These are phyloP conservation scores for Cairina moschata DNA, from an alignment of 2,113 vertebrate species.

Conservation along the genomic window DNA sequence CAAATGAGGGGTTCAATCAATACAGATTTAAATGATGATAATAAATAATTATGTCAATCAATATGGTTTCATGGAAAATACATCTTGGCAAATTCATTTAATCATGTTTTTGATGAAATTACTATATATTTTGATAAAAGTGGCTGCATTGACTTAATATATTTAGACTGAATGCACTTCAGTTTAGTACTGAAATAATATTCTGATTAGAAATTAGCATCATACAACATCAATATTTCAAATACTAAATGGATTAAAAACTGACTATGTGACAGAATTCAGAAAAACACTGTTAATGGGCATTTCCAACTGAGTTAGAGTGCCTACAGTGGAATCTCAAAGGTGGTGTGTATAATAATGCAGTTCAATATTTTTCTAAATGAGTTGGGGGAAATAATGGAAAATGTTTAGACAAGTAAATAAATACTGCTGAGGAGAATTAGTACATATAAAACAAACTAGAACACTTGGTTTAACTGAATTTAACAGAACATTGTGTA, in stretches of 20 bases:
- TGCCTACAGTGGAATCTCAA: not conserved
- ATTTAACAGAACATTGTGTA: not conserved
- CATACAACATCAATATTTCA: conserved; percentile 6
- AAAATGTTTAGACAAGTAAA: not conserved
- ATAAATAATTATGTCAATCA: conserved; percentile 60
- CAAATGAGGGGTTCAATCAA: conserved; percentile 30
- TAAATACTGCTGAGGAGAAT: not conserved
- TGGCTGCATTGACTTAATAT: conserved; percentile 24
- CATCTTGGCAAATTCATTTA: conserved; percentile 34
- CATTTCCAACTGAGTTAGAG: not conserved
- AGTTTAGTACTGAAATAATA: conserved; percentile 16
- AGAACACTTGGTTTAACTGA: not conserved
- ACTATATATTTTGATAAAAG: not conserved
- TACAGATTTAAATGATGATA: conserved; percentile 27
- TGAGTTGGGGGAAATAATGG: not conserved
- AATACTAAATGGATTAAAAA: conserved; percentile 17
- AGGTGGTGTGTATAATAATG: not conserved
- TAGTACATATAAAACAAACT: not conserved
- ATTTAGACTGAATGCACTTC: conserved; percentile 33
- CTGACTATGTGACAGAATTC: not conserved
- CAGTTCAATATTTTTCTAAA: not conserved
- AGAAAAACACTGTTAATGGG: not conserved
- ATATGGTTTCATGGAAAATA: conserved; percentile 47
- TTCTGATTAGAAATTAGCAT: conserved; percentile 44
- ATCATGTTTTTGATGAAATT: conserved; percentile 47